A percentile compares a stretch with the other conserved stretches of the same genome.
These are phyloP conservation scores for Acrossocheilus wenchowensis DNA, from an alignment of 2,797 vertebrate genomes.

Conservation along the genomic window DNA sequence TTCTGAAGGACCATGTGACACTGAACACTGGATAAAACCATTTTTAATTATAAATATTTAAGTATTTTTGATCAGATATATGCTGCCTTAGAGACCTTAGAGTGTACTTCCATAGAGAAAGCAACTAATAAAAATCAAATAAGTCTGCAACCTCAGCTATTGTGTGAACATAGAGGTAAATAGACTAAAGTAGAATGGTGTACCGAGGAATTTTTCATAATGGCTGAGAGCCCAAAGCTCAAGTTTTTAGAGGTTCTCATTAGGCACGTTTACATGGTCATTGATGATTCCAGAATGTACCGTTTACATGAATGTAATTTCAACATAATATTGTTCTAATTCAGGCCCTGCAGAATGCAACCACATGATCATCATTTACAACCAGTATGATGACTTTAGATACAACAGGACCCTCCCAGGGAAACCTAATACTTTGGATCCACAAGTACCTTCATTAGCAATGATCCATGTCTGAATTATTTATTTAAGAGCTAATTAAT, in stretches of 20 bases:
- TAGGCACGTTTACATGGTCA: background rate
- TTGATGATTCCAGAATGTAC: constrained; percentile 1
- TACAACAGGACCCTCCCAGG: background rate
- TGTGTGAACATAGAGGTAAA: background rate
- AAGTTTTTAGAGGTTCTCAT: background rate
- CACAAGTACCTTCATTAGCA: constrained; percentile 40
- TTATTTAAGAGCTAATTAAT: constrained; percentile 38
- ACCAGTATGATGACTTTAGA: background rate
- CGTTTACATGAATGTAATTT: constrained; percentile 6
- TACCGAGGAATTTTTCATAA: background rate
- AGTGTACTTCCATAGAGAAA: background rate
- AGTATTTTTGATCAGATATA: background rate
- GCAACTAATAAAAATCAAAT: background rate
- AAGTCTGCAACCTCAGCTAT: background rate
- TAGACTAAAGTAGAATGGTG: background rate
- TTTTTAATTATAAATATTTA: background rate
- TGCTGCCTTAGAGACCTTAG: background rate
- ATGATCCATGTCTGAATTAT: constrained; percentile 38
- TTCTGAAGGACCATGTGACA: too few species aligned
- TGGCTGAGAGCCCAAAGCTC: background rate
- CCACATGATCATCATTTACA: constrained; percentile 16
- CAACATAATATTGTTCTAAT: background rate
- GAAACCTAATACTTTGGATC: constrained; percentile 20
- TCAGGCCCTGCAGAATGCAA: background rate
- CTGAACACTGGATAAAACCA: background rate